Evolutionary conservation across 2,113 vertebrate species (phyloP), one percentile per base, ranked within the genome.

Genomic region (Muntiacus reevesi): DNA sequence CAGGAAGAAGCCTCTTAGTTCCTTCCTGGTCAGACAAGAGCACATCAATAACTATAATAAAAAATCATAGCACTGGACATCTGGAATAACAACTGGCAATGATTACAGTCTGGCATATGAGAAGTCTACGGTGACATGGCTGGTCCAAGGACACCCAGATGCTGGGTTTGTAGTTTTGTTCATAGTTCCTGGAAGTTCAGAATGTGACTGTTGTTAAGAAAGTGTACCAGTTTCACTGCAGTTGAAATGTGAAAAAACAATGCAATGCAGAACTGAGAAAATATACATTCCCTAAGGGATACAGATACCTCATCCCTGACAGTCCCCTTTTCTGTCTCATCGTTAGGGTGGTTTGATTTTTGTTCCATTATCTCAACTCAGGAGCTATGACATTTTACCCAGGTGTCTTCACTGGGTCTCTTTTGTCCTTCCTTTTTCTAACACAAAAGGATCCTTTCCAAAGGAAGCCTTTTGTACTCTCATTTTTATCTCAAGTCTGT

Each of bases 401-500:
- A 60, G 55, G 62, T 87, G 10, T 93, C 96, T 96, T 95, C 95
- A 83, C 54, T 76, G 55, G 36, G 50, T 82, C 54, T 57, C 71
- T 52, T 94, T 89, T 86, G 57, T 83, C 33, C 40, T 89, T 64
- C 28, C 62, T 67, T 94, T 81, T 59, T 89, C 89, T 90, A 88
- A 94, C 87, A 87, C 36, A 7, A 87, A 97, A 93, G 59, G 16
- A 14, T 95, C 47, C 28, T 89, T 97, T 95, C 84, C 71, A 96
- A 96, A 97, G 79, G 71, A 93, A 93, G n/a, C 17, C 40, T 43
- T 94, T 86, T 95, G 71, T 94, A 52, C 67, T 95, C 52, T 67
- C 62, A 60, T 89, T 94, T 98, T 94, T 91, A 94, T 96, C 86
- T 95, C 33, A 60, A 62, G 78, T 76, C 84, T 96, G 84, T 85